Conservation (phyloP, 2,113 vertebrate genomes). For the Dromiciops gliroides region DNA sequence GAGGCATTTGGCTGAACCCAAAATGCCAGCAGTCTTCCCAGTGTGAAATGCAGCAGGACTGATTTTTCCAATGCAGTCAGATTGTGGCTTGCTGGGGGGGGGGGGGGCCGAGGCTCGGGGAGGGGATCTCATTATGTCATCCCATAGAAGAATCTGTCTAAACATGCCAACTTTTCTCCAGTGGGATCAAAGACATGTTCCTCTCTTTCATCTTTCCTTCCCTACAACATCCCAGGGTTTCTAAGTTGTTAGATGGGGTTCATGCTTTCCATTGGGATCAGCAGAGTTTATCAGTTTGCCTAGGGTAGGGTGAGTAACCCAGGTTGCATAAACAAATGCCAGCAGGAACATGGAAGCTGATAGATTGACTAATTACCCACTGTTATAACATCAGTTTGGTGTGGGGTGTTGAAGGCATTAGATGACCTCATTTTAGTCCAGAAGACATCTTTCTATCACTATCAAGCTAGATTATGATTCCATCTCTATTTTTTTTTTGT, state of each 20-base stretch:
- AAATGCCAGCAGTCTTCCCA: slow-evolving; percentile 19
- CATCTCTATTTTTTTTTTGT: background rate
- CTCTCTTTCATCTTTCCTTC: slow-evolving; percentile 73
- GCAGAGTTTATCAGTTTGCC: slow-evolving; percentile 63
- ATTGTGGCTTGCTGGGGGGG: slow-evolving; percentile 54
- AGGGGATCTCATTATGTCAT: slow-evolving; percentile 70
- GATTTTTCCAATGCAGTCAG: slow-evolving; percentile 58
- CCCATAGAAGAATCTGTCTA: slow-evolving; percentile 58
- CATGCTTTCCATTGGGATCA: background rate
- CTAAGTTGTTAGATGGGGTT: slow-evolving; percentile 60
- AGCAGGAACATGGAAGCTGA: slow-evolving; percentile 19
- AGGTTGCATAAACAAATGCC: slow-evolving; percentile 27
- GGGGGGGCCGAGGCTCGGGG: too few relatives aligned
- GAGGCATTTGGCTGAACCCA: slow-evolving; percentile 44
- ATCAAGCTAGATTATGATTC: background rate
- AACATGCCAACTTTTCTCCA: slow-evolving; percentile 63
- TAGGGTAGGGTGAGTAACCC: slow-evolving; percentile 47
- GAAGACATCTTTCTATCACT: background rate
- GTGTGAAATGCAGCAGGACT: background rate
- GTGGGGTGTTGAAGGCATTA: background rate
- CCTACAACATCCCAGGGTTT: background rate
- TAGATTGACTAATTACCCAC: background rate
- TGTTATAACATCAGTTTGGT: fast-evolving
- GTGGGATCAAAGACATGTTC: slow-evolving; percentile 73
- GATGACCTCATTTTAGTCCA: slow-evolving; percentile 13